phyloP scores from a whole-genome alignment of 2,113 vertebrate genomes.

The Alouatta palliata region DNA sequence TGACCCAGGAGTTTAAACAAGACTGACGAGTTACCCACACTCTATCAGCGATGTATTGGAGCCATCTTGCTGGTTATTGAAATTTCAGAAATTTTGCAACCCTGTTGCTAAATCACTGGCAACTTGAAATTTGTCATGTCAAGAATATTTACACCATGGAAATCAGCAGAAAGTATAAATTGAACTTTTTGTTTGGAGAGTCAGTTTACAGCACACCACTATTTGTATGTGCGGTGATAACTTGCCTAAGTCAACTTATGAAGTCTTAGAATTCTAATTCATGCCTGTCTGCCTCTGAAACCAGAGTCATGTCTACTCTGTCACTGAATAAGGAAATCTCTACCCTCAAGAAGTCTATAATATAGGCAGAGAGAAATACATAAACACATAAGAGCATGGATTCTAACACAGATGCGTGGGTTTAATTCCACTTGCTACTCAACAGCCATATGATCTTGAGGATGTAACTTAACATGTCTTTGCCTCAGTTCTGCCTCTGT shows the following conservation, averaged over 20 bases:
- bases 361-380: not conserved
- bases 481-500: not conserved
- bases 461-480: not conserved
- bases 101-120: not conserved
- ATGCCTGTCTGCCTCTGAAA: not conserved
- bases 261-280: not conserved
- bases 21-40: not conserved
- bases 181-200: not conserved
- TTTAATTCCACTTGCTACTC: not conserved
- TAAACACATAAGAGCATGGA: not conserved
- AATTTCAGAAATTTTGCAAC: conserved; percentile 1
- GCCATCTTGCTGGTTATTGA: not conserved
- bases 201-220: not conserved
- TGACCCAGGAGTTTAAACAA: not conserved
- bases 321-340: not conserved
- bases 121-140: not conserved
- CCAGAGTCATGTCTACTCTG: not conserved
- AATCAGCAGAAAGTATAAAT: not conserved
- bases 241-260: not conserved
- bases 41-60: not conserved
- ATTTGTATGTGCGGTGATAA: not conserved
- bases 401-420: not conserved
- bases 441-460: not conserved
- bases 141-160: not conserved
- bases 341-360: not conserved